Evolutionary conservation across 2,113 vertebrate species (phyloP).

Genomic region (Lucifuga dentata): DNA sequence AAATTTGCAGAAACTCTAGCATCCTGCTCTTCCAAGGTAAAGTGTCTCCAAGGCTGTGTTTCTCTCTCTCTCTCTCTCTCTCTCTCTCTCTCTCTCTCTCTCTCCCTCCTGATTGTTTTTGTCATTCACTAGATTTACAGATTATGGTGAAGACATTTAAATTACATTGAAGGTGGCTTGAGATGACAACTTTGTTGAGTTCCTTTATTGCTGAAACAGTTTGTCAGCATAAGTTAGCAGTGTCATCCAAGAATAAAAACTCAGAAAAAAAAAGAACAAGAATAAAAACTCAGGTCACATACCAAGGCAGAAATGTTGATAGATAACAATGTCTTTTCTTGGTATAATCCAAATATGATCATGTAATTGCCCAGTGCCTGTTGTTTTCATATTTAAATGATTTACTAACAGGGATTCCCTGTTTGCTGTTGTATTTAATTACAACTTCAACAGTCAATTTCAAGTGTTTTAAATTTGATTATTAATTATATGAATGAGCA

Average conservation of each 20-base stretch:
- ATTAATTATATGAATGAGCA: slow-evolving; percentile 25
- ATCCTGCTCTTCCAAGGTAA: slow-evolving; percentile 99
- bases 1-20: slow-evolving; percentile 99
- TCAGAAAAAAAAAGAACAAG: too few species aligned
- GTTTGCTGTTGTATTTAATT: slow-evolving; percentile 12
- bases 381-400: slow-evolving; percentile 14
- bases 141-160: slow-evolving; percentile 29
- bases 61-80: slow-evolving; percentile 60
- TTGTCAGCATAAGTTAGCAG: slow-evolving; percentile 7
- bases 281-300: too few species aligned
- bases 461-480: slow-evolving; percentile 21
- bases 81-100: slow-evolving; percentile 67
- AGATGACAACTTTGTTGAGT: slow-evolving; percentile 25
- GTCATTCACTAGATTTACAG: slow-evolving; percentile 58
- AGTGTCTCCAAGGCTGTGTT: slow-evolving; percentile 98
- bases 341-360: background rate
- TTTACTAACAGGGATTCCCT: slow-evolving; percentile 5
- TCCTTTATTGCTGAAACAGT: slow-evolving; percentile 15
- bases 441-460: background rate
- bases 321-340: background rate
- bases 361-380: slow-evolving; percentile 8
- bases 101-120: slow-evolving; percentile 63
- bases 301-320: slow-evolving; percentile 2
- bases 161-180: slow-evolving; percentile 29
- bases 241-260: slow-evolving; percentile 18